A percentile compares a stretch with the other conserved stretches of the same genome.
phyloP scores from a whole-genome alignment of 2,888 invertebrate species.

The Apantesis nais region DNA sequence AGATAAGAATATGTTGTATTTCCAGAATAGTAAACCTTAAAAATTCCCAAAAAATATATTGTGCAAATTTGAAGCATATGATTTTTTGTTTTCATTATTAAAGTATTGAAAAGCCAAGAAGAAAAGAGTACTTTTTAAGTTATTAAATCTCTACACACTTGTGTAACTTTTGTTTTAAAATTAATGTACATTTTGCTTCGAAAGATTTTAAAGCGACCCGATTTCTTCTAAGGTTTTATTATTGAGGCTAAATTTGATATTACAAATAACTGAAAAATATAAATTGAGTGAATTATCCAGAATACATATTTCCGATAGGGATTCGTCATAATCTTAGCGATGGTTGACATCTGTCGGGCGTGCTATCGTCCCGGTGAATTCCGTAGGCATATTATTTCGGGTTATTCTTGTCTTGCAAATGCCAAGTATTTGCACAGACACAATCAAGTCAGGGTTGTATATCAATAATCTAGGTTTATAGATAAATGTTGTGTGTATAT shows the following conservation, averaged over 20 bases:
- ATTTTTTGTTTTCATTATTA: no score
- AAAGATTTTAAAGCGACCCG: background rate
- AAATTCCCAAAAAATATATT: no score
- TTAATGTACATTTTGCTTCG: no score
- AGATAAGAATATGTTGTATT: no score
- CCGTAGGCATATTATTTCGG: conserved; percentile 11
- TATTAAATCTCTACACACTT: background rate
- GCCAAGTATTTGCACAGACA: conserved; percentile 12
- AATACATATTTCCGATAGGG: background rate
- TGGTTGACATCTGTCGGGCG: no score
- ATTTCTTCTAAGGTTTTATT: background rate
- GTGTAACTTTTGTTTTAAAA: no score
- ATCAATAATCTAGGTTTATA: background rate
- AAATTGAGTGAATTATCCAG: background rate
- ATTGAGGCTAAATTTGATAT: background rate
- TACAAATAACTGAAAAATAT: background rate
- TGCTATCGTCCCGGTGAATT: no score
- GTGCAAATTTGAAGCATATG: no score
- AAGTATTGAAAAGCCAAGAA: no score
- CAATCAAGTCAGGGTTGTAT: background rate
- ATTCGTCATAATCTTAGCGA: conserved; percentile 3
- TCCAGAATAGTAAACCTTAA: no score
- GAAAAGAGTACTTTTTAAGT: background rate
- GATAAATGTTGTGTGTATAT: background rate
- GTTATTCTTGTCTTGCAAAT: conserved; percentile 13